These are phyloP conservation scores for Probosciger aterrimus DNA, from an alignment of 2,113 vertebrate species.

Conservation along the genomic window DNA sequence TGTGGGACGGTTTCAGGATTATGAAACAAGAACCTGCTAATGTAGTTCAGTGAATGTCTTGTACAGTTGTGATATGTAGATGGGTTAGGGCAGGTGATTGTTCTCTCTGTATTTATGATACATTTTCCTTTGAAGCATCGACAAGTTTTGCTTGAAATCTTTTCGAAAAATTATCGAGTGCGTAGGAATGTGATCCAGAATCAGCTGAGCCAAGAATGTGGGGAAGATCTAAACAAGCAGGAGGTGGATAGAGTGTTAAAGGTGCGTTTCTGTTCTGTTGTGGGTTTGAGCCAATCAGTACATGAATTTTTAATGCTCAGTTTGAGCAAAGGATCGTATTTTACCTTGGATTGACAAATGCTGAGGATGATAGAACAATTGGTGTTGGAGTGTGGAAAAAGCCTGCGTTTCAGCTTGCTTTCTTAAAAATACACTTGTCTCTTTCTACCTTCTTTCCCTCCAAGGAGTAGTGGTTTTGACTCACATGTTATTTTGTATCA, in stretches of 20 bases:
- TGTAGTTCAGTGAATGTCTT: background rate
- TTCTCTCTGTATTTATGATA: background rate
- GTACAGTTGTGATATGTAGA: background rate
- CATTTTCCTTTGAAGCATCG: slow-evolving; percentile 79
- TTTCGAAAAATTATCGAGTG: slow-evolving; percentile 88
- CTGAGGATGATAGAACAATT: background rate
- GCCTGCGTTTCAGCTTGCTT: background rate
- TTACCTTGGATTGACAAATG: background rate
- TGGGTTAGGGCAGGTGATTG: background rate
- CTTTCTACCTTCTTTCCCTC: background rate
- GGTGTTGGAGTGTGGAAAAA: background rate
- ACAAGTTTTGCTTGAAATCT: slow-evolving; percentile 90
- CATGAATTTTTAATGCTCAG: background rate
- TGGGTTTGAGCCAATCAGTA: background rate
- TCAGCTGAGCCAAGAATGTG: slow-evolving; percentile 85
- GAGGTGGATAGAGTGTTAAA: slow-evolving; percentile 91
- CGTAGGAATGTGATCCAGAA: slow-evolving; percentile 85
- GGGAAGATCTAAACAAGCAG: slow-evolving; percentile 84
- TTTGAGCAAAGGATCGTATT: background rate
- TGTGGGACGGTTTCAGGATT: background rate
- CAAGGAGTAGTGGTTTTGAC: background rate
- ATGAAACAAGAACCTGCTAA: background rate
- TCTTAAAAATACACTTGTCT: background rate
- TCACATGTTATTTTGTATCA: background rate
- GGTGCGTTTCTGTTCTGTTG: slow-evolving; percentile 63